These are phyloP conservation scores for Lasioglossum oenotherae DNA, from an alignment of 2,888 invertebrate genomes.

Conservation along the genomic window DNA sequence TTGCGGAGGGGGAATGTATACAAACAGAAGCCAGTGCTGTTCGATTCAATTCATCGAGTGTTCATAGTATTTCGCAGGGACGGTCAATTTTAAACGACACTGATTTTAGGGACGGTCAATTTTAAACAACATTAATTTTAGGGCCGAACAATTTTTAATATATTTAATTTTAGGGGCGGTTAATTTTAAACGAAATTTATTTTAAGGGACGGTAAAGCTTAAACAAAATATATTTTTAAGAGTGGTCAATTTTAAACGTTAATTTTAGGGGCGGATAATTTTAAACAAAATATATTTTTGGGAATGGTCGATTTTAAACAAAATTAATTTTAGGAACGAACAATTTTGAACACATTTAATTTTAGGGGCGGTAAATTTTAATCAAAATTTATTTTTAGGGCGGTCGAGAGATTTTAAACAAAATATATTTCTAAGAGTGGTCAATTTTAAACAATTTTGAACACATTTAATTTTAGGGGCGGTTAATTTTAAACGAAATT, in stretches of 20 bases:
- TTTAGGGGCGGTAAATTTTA: background rate
- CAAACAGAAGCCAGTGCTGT: conserved; percentile 13
- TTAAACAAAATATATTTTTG: too few species aligned
- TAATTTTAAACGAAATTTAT: too few species aligned
- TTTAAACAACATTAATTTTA: too few species aligned
- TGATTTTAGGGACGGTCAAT: background rate
- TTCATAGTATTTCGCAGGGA: background rate
- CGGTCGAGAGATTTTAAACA: background rate
- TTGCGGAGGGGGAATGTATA: conserved; percentile 26
- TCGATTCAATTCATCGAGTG: background rate
- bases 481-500: too few species aligned
- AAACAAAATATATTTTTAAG: background rate
- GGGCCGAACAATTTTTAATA: too few species aligned
- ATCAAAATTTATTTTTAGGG: too few species aligned
- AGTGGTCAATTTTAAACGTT: background rate
- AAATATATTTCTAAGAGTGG: background rate
- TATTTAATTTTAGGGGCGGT: too few species aligned
- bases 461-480: too few species aligned
- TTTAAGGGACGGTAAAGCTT: background rate
- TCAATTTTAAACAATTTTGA: background rate
- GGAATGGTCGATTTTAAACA: background rate
- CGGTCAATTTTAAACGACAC: background rate
- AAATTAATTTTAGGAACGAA: too few species aligned
- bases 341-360: too few species aligned
- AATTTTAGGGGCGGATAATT: background rate